Percentiles rank a stretch among this genome's conserved stretches.
Evolutionary conservation across 2,113 vertebrate species (phyloP).

Genomic region (Ondatra zibethicus): DNA sequence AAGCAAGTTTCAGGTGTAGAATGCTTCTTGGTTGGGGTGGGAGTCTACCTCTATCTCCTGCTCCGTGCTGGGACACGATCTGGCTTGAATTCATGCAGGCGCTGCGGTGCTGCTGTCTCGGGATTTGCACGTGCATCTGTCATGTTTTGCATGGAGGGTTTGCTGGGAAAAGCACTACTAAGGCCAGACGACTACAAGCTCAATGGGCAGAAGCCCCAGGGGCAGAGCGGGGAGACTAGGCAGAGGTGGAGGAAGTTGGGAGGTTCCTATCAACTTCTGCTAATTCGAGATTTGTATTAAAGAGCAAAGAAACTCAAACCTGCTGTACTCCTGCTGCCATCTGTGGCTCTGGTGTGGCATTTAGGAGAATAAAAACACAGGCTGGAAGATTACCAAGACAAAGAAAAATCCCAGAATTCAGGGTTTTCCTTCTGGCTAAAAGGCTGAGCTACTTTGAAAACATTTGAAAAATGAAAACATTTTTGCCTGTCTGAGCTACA

Average conservation of each 20-base stretch:
- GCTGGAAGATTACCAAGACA: conserved; percentile 66
- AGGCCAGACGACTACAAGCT: conserved; percentile 4
- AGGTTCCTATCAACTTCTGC: neutral
- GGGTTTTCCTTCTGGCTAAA: conserved; percentile 51
- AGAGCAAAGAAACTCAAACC: conserved; percentile 57
- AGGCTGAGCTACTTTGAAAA: conserved; percentile 48
- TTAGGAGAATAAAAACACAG: conserved; percentile 60
- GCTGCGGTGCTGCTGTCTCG: neutral
- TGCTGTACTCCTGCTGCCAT: conserved; percentile 58
- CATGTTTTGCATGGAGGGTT: neutral
- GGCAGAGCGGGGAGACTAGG: neutral
- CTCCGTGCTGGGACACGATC: neutral
- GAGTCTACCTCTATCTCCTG: too few relatives aligned
- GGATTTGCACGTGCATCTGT: neutral
- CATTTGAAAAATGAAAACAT: neutral
- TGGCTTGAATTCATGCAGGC: neutral
- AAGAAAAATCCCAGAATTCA: conserved; percentile 49
- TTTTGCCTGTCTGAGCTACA: conserved; percentile 33
- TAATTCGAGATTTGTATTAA: conserved; percentile 62
- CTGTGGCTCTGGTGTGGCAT: conserved; percentile 61
- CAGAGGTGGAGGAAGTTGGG: neutral
- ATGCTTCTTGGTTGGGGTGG: neutral
- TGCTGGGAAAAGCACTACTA: neutral
- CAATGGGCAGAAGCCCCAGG: neutral
- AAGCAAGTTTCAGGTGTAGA: neutral